phyloP scores from a whole-genome alignment of 2,113 vertebrate genomes.

The Hyaena hyaena region DNA sequence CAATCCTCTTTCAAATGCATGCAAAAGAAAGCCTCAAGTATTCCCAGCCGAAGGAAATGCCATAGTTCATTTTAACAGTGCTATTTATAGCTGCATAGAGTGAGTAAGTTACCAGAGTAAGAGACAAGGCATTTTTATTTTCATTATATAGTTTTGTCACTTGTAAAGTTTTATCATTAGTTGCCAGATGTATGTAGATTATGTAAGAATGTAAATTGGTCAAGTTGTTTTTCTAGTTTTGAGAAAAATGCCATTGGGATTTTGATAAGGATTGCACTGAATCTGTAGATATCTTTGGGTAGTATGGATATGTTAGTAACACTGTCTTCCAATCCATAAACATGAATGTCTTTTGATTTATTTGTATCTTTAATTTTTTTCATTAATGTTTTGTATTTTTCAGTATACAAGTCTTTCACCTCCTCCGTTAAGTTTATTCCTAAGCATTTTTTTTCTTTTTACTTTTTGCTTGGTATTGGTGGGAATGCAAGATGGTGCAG shows the following conservation, averaged over 20 bases:
- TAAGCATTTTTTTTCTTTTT: neutral
- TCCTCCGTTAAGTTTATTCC: constrained; percentile 6
- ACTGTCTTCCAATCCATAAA: neutral
- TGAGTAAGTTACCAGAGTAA: neutral
- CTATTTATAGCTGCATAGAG: neutral
- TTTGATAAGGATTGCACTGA: neutral
- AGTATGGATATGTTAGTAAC: neutral
- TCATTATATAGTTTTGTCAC: neutral
- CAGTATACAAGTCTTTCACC: neutral
- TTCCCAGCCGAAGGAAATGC: neutral
- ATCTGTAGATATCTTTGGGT: neutral
- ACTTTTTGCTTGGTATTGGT: neutral
- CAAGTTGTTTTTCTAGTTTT: neutral
- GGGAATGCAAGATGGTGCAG: neutral
- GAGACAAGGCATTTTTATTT: neutral
- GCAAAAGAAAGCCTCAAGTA: neutral
- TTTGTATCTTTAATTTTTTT: neutral
- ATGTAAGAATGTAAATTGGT: neutral
- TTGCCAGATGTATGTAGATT: neutral
- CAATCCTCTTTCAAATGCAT: neutral
- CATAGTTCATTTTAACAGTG: neutral
- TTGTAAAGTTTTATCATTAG: neutral
- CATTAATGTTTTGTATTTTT: neutral
- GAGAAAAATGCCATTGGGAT: neutral
- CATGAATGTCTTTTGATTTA: neutral